Base-by-base conservation (phyloP, 2,888 invertebrate species). In the Ophraella communa region DNA sequence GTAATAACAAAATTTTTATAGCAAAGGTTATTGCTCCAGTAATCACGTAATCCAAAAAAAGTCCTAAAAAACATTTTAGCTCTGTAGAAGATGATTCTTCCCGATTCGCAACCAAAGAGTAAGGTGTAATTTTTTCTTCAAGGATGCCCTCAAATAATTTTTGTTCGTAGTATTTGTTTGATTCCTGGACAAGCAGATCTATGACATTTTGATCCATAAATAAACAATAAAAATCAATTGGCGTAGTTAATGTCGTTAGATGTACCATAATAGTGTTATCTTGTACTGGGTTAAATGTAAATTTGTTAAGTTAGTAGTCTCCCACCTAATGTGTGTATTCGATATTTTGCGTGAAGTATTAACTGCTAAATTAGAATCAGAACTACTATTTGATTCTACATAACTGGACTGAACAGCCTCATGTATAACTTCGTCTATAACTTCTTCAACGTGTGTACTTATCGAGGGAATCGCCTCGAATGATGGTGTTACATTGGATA, bases 41-140 rank as follows among this genome's bases (percentile, higher is more conserved):
- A 24, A 4, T 7, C 24, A 24, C 3, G 7, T 3, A 24, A 24
- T 24, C 24, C 24, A 24, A n/a, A n/a, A n/a, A n/a, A n/a, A 30
- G 27, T 30, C 51, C 30, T 21, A 30, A 30, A 52, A 52, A 52
- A 52, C 51, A 52, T 52, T 52, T 30, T 52, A 52, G 30, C 14
- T 52, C 51, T 30, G 51, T 52, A 52, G 14, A 52, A 27, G 2
- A 5, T 30, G 30, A 52, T 7, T 52, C 51, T 52, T 52, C 30
- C 30, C 2, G n/a, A 52, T 52, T 52, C 2, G 51, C 18, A 52
- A 17, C 17, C 14, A 52, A 52, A 52, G 30, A 52, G 2, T 52
- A 30, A 1, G 11, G 11, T 27, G 51, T 30, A 52, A 52, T 27
- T 52, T 52, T 52, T 52, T 52, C 27, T 10, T 52, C 27, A 30